Evolutionary conservation across 2,888 invertebrate genomes (phyloP).

Genomic region (Drosophila atripex): DNA sequence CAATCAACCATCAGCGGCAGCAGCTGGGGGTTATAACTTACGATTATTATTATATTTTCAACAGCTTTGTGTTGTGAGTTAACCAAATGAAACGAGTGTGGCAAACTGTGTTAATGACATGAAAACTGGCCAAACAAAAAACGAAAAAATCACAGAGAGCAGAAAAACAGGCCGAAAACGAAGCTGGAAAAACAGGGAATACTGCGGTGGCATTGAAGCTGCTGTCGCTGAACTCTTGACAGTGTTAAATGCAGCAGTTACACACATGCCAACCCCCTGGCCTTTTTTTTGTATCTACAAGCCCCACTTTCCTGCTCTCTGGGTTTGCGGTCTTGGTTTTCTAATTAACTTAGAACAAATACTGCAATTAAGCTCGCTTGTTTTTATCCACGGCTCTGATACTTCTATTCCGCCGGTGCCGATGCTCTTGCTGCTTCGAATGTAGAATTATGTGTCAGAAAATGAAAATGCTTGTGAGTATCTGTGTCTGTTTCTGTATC

Average conservation of each 20-base stretch:
- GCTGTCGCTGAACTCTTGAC: constrained; percentile 70
- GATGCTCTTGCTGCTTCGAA: constrained; percentile 58
- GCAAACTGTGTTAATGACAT: constrained; percentile 79
- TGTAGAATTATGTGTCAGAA: constrained; percentile 81
- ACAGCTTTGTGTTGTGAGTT: constrained; percentile 53
- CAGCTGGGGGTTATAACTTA: constrained; percentile 65
- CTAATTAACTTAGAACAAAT: constrained; percentile 78
- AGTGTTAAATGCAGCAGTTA: constrained; percentile 76
- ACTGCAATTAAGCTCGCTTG: constrained; percentile 76
- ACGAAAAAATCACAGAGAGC: constrained; percentile 18
- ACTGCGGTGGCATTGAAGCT: constrained; percentile 25
- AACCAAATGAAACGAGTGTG: constrained; percentile 34
- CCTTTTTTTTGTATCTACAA: constrained; percentile 1
- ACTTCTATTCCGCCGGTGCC: constrained; percentile 28
- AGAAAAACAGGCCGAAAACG: constrained; percentile 14
- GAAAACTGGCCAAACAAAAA: constrained; percentile 46
- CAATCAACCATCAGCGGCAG: constrained; percentile 52
- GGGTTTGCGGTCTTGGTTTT: constrained; percentile 58
- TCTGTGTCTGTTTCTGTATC: constrained; percentile 39
- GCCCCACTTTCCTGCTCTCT: constrained; percentile 1
- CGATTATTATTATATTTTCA: constrained; percentile 67
- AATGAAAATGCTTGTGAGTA: constrained; percentile 71
- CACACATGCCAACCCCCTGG: constrained; percentile 55
- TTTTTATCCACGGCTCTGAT: constrained; percentile 51
- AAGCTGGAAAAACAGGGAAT: constrained; percentile 26